Percentiles rank a stretch among this genome's conserved stretches.
These are phyloP conservation scores for Halictus rubicundus DNA, from an alignment of 1,140 invertebrate species.

Conservation along the genomic window DNA sequence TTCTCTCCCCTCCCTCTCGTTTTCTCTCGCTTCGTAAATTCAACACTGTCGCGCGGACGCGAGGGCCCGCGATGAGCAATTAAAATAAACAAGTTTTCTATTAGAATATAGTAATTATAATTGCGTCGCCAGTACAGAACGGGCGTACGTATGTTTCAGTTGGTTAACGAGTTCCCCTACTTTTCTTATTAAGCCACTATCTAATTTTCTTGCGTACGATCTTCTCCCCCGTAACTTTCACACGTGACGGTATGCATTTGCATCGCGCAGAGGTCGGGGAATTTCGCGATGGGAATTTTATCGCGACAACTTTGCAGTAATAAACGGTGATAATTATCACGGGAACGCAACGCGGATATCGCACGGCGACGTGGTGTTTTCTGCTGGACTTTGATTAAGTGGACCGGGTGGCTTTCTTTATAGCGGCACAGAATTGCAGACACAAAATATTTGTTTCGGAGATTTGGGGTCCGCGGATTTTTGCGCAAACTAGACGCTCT, in stretches of 20 bases:
- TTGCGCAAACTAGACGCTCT: too few species aligned
- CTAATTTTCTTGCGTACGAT: constrained; percentile 40
- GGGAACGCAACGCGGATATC: not conserved
- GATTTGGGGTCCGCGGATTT: too few species aligned
- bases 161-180: constrained; percentile 28
- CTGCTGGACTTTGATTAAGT: not conserved
- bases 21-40: not conserved
- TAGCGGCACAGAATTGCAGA: too few species aligned
- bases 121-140: not conserved
- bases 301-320: constrained; percentile 19
- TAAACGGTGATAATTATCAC: constrained; percentile 33
- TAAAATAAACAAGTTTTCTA: constrained; percentile 29
- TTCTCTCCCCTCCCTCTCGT: not conserved
- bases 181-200: constrained; percentile 33
- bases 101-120: constrained; percentile 32
- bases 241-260: constrained; percentile 11
- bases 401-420: too few species aligned
- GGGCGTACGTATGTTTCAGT: constrained; percentile 14
- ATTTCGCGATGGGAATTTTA: constrained; percentile 25
- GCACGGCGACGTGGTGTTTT: not conserved
- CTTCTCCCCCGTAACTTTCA: constrained; percentile 23
- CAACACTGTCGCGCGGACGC: too few species aligned
- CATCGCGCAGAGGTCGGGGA: constrained; percentile 7
- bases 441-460: too few species aligned
- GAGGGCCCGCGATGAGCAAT: constrained; percentile 1